Base-by-base conservation (phyloP, 2,113 vertebrate genomes). In the Engystomops pustulosus region DNA sequence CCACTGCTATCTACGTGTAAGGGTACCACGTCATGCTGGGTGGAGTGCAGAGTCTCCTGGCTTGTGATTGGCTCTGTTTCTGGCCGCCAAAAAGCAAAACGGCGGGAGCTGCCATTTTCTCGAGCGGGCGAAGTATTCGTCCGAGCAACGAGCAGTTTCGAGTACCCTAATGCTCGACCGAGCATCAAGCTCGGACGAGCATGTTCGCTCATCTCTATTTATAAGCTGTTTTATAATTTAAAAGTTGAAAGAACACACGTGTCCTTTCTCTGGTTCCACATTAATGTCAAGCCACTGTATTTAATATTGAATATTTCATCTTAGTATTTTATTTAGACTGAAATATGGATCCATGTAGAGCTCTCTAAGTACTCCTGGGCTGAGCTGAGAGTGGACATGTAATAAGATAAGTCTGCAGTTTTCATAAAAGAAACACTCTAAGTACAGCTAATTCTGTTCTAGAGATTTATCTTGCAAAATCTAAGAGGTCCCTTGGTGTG, bases 401-500 rank as follows among this genome's bases (percentile, higher is more conserved):
- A 77, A 77, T 72, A 72, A 72, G 41, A 72, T 72, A 72, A 45
- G 69, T 53, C 74, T 77, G 74, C 49, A n/a, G 32, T 38, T 58
- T 65, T 79, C 41, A 80, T 67, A 62, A 74, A 47, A 72, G 18
- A 60, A 69, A n/a, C 25, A 84, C 69, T 78, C 30, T 23, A 69
- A 41, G 62, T 69, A 53, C 32, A 67, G 20, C 74, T 84, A 84
- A 83, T 76, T 76, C 81, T 51, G 81, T 62, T 58, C 67, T 36
- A 76, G 18, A 77, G 60, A 84, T 69, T 70, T 68, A 65, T 84
- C 69, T 70, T 68, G 18, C 32, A 55, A 30, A 32, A 77, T 78
- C 20, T 45, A 55, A 84, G 47, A 84, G n/a, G 30, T 47, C 82
- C 30, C 74, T 62, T 72, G 15, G 60, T 76, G 74, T 84, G 82